phyloP scores from a whole-genome alignment of 2,113 vertebrate species.

The Lampris megalopsis region DNA sequence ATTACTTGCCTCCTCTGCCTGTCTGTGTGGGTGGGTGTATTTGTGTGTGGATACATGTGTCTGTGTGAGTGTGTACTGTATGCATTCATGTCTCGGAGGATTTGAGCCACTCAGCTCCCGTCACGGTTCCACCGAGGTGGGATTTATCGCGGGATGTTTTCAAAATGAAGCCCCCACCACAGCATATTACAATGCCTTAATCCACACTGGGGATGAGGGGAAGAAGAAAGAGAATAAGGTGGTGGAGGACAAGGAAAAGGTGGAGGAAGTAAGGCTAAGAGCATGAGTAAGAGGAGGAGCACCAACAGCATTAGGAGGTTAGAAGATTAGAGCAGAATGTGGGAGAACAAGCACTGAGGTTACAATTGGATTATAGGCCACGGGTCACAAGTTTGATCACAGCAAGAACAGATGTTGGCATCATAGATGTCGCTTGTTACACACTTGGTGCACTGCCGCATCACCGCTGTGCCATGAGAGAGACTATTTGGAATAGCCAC shows the following conservation, averaged over 20 bases:
- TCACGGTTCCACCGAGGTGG: conserved; percentile 48
- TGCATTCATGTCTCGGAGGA: conserved; percentile 20
- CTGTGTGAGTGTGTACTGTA: conserved; percentile 34
- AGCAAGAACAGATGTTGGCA: conserved; percentile 12
- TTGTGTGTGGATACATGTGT: background rate
- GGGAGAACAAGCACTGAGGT: conserved; percentile 12
- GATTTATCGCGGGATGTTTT: conserved; percentile 67
- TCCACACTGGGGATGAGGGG: conserved; percentile 51
- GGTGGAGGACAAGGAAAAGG: conserved; percentile 43
- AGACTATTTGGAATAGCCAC: no score
- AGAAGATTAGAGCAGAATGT: conserved; percentile 25
- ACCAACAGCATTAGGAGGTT: background rate
- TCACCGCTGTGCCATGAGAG: no score
- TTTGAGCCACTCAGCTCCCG: conserved; percentile 53
- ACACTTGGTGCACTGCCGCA: conserved; percentile 1
- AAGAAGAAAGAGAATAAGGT: conserved; percentile 26
- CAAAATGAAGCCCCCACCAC: conserved; percentile 48
- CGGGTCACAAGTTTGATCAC: conserved; percentile 3
- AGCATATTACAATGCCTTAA: conserved; percentile 60
- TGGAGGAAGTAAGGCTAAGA: conserved; percentile 36
- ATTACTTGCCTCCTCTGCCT: background rate
- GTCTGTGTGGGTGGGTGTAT: background rate
- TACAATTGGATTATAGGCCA: conserved; percentile 34
- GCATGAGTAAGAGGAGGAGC: conserved; percentile 7
- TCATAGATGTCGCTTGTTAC: conserved; percentile 8